phyloP scores from a whole-genome alignment of 1,140 invertebrate genomes.

The Hyles vespertilio region DNA sequence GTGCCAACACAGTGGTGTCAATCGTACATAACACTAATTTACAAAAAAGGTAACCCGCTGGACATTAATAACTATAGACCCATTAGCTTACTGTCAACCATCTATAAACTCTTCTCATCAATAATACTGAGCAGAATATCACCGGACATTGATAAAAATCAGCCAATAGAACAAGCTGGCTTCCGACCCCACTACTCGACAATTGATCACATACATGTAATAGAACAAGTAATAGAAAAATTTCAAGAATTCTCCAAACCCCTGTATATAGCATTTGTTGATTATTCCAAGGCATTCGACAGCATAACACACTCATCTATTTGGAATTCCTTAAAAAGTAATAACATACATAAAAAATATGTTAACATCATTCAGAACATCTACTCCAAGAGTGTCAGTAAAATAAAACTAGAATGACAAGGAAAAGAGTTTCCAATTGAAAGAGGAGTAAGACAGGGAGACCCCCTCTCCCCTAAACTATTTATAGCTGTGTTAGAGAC shows the following conservation, averaged over 20 bases:
- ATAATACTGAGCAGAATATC: neutral
- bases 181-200: constrained; percentile 1
- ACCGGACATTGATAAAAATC: neutral
- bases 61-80: too few relatives aligned
- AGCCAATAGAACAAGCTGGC: constrained; percentile 5
- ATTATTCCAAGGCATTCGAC: too few relatives aligned
- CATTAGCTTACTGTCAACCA: neutral
- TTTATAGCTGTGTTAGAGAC: too few relatives aligned
- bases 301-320: too few relatives aligned
- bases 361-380: too few relatives aligned
- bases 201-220: neutral
- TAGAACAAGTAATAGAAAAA: neutral
- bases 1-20: neutral
- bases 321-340: too few relatives aligned
- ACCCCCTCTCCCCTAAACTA: too few relatives aligned
- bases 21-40: constrained; percentile 1
- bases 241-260: neutral
- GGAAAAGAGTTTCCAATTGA: too few relatives aligned
- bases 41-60: constrained; percentile 2
- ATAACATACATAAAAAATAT: too few relatives aligned
- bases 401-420: too few relatives aligned
- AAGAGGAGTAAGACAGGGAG: too few relatives aligned
- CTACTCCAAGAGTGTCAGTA: too few relatives aligned
- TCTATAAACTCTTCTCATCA: constrained; percentile 6
- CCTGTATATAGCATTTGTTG: constrained; percentile 6